These are phyloP conservation scores for Phorcus lineatus DNA, from an alignment of 2,888 invertebrate genomes.

Conservation along the genomic window DNA sequence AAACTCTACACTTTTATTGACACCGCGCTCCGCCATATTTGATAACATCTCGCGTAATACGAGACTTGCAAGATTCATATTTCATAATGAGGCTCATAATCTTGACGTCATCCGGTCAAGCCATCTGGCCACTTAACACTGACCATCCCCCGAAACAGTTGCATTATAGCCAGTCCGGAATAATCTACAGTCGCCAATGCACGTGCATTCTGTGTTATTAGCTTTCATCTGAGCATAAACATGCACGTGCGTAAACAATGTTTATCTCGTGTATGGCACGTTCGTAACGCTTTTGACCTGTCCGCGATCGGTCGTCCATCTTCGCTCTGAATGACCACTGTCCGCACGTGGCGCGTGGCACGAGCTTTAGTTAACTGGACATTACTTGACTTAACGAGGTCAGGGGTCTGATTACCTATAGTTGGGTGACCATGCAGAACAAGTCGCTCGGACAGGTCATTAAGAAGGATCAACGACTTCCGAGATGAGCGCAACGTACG, in stretches of 20 bases:
- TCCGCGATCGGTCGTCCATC: not conserved
- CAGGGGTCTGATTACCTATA: not conserved
- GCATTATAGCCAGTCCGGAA: too few species aligned
- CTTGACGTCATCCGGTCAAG: not conserved
- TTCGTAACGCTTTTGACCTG: not conserved
- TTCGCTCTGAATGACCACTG: not conserved
- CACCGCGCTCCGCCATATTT: too few species aligned
- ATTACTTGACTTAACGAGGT: not conserved
- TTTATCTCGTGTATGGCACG: not conserved
- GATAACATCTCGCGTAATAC: not conserved
- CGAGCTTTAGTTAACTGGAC: constrained; percentile 8
- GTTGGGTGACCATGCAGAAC: too few species aligned
- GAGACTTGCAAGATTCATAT: not conserved
- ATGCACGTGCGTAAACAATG: constrained; percentile 18
- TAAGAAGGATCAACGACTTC: too few species aligned
- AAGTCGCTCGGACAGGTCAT: too few species aligned
- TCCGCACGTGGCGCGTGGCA: constrained; percentile 8
- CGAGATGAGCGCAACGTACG: too few species aligned
- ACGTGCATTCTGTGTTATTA: not conserved
- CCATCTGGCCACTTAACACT: not conserved
- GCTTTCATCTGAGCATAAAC: constrained; percentile 10
- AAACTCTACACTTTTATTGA: too few species aligned
- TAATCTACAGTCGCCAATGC: not conserved
- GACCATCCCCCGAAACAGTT: too few species aligned
- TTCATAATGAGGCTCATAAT: not conserved